phyloP scores from a whole-genome alignment of 2,797 vertebrate genomes.

The Mycteria americana region DNA sequence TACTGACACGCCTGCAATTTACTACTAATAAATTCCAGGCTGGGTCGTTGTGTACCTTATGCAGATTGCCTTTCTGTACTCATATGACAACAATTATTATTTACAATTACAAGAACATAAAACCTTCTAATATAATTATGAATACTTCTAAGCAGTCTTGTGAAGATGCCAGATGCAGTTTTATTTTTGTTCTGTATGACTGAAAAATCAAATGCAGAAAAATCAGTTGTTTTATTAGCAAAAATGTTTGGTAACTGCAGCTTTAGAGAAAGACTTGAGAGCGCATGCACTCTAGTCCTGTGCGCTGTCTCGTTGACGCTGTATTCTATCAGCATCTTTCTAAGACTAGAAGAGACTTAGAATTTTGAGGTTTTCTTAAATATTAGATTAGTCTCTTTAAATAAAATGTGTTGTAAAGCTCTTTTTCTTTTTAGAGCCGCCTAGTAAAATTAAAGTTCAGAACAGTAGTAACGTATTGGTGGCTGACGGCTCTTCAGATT shows the following conservation, averaged over 20 bases:
- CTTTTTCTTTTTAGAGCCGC: neutral
- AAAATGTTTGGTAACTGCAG: neutral
- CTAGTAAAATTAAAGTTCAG: neutral
- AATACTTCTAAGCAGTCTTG: neutral
- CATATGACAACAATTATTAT: neutral
- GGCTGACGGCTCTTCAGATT: neutral
- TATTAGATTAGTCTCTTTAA: neutral
- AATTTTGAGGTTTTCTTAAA: neutral
- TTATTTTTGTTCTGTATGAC: neutral
- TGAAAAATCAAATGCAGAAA: neutral
- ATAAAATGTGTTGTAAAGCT: neutral
- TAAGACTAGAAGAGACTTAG: neutral
- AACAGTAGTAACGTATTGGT: neutral
- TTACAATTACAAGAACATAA: neutral
- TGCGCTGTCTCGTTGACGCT: fast-evolving
- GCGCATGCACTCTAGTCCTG: fast-evolving
- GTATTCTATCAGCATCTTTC: neutral
- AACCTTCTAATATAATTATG: neutral
- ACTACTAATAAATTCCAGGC: neutral
- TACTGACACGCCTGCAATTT: neutral
- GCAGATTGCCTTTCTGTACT: neutral
- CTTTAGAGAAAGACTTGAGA: neutral
- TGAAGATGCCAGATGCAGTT: neutral
- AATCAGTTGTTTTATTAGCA: neutral
- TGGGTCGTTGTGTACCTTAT: neutral